These are phyloP conservation scores for Procambarus clarkii DNA, from an alignment of 1,140 invertebrate species.

Conservation along the genomic window DNA sequence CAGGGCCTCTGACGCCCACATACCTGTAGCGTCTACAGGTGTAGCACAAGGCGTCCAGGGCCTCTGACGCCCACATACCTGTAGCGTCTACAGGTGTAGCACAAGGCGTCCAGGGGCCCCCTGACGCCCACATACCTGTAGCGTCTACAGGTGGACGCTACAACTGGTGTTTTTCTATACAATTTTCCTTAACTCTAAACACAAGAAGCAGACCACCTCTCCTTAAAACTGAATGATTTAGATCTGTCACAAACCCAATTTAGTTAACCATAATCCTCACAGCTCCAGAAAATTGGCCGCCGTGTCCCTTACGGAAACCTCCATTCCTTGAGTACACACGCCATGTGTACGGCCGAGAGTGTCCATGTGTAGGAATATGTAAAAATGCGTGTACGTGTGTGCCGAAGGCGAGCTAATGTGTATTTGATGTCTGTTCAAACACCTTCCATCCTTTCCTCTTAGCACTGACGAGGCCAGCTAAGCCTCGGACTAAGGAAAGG, in stretches of 20 bases:
- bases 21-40: too few relatives aligned
- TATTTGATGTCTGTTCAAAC: conserved; percentile 67
- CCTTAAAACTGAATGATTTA: too few relatives aligned
- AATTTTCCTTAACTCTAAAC: too few relatives aligned
- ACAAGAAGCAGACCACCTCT: too few relatives aligned
- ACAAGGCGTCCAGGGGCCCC: too few relatives aligned
- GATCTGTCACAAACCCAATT: background rate
- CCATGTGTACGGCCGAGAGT: conserved; percentile 27
- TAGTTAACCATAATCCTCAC: background rate
- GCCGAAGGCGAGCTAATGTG: conserved; percentile 60
- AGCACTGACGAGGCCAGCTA: conserved; percentile 10
- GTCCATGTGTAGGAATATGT: conserved; percentile 49
- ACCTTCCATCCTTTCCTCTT: conserved; percentile 48
- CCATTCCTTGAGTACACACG: conserved; percentile 34
- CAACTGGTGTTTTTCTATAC: too few relatives aligned
- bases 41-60: too few relatives aligned
- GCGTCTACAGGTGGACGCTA: too few relatives aligned
- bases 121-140: too few relatives aligned
- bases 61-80: too few relatives aligned
- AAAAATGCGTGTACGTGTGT: conserved; percentile 43
- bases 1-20: background rate
- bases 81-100: too few relatives aligned
- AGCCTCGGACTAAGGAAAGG: background rate
- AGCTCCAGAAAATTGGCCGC: background rate
- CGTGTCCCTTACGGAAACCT: background rate